Conservation (phyloP, 2,888 invertebrate genomes). For the Druceiella hillmani region DNA sequence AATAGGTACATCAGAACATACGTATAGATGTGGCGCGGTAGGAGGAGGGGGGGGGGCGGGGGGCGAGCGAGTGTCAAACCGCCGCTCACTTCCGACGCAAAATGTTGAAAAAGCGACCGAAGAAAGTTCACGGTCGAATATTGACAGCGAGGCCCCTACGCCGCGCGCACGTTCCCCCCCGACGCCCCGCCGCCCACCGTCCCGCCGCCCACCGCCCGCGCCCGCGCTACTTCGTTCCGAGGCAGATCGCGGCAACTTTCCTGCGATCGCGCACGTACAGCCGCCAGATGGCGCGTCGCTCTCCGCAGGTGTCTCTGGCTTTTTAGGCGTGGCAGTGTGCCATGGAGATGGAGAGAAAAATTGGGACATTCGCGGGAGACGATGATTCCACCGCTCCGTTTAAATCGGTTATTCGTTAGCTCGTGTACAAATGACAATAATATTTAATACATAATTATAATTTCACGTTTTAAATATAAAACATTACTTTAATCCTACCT, state of each 20-base stretch:
- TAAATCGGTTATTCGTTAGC: too few species aligned
- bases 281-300: neutral
- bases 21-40: constrained; percentile 21
- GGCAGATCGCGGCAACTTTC: constrained; percentile 5
- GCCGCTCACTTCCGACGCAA: constrained; percentile 39
- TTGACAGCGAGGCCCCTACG: constrained; percentile 44
- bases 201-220: constrained; percentile 31
- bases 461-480: too few species aligned
- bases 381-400: too few species aligned
- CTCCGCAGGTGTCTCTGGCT: too few species aligned
- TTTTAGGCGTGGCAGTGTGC: too few species aligned
- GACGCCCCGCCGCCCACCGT: constrained; percentile 17
- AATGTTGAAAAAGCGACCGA: constrained; percentile 52
- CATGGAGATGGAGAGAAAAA: too few species aligned
- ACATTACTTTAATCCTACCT: too few species aligned
- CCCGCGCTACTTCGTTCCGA: constrained; percentile 31
- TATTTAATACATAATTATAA: too few species aligned
- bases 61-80: constrained; percentile 37
- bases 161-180: constrained; percentile 29
- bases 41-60: constrained; percentile 32
- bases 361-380: too few species aligned
- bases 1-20: too few species aligned
- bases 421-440: too few species aligned
- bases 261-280: neutral
- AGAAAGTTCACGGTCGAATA: constrained; percentile 55